Evolutionary conservation across 2,797 vertebrate species (phyloP), one percentile per base, ranked within the genome.

Genomic region (Eulemur mongoz): DNA sequence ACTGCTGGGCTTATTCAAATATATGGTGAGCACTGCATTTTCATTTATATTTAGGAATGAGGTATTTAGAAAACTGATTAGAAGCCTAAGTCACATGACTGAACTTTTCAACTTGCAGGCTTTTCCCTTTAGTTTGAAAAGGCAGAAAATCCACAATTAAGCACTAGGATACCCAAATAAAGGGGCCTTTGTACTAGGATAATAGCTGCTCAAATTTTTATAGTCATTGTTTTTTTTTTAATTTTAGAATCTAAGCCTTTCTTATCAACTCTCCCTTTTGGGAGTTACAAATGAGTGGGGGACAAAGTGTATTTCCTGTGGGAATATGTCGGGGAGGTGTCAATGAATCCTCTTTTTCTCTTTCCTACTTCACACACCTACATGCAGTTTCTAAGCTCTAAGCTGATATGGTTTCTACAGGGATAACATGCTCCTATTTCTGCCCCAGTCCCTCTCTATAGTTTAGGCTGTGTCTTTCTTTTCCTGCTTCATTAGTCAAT

Each of bases 291-390:
- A 52, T 52, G 6, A 32, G 35, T n/a, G 10, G 43, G 43, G 10
- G 20, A 45, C 5, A 0, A 50, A 38, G 43, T 45, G 14, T 78
- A 43, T 17, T 38, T 40, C 48, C 25, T 65, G 17, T 32, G 12
- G 10, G 11, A 32, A 18, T 57, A 2, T 52, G 22, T n/a, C 3
- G 17, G 4, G 0, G 1, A 17, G 5, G 2, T 75, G 2, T 35
- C 43, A 57, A 11, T 18, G 27, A 90, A 27, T 73, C 22, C 30
- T 72, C 23, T 76, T 84, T 93, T 50, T 81, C 50, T 59, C 38
- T 35, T 76, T 27, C 23, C 45, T 0, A 61, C 69, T 57, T 63
- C 35, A 61, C 35, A 54, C 17, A 69, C 45, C 32, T 17, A 73
- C 5, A 22, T 76, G 27, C 2, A 48, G 4, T 69, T 79, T 73